Percentiles rank a stretch among this genome's conserved stretches.
These are phyloP conservation scores for Passer montanus DNA, from an alignment of 2,113 vertebrate species.

Conservation along the genomic window DNA sequence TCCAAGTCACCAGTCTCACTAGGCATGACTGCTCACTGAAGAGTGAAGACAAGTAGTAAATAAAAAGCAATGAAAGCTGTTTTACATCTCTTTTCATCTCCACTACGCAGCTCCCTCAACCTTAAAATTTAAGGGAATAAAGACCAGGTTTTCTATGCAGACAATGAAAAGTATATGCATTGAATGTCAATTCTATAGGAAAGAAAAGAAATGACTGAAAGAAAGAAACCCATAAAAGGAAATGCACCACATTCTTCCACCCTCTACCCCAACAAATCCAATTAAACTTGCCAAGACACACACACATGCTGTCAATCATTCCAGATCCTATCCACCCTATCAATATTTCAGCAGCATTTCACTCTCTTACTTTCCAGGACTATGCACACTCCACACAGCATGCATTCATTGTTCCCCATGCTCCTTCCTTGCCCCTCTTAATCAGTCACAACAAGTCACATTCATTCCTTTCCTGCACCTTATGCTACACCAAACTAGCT, in stretches of 20 bases:
- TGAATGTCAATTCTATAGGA: conserved; percentile 1
- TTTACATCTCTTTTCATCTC: background rate
- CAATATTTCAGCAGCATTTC: conserved; percentile 64
- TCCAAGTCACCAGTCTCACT: background rate
- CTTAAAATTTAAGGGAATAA: conserved; percentile 11
- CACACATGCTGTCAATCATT: conserved; percentile 19
- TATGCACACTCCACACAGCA: conserved; percentile 28
- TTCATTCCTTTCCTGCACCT: background rate
- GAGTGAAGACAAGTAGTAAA: conserved; percentile 21
- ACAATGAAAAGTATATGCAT: background rate
- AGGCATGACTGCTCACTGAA: background rate
- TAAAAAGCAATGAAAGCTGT: background rate
- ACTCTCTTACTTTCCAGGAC: conserved; percentile 1
- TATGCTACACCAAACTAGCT: background rate
- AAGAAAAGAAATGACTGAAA: background rate
- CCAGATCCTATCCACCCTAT: background rate
- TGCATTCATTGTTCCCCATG: conserved; percentile 10
- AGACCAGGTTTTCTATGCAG: conserved; percentile 3
- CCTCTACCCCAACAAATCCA: conserved; percentile 48
- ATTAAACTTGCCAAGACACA: conserved; percentile 59
- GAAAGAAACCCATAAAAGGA: conserved; percentile 35
- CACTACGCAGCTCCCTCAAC: background rate
- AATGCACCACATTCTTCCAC: conserved; percentile 24
- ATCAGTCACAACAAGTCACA: conserved; percentile 33
- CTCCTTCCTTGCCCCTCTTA: conserved; percentile 15